Percentiles rank a stretch among this genome's conserved stretches.
phyloP scores from a whole-genome alignment of 2,797 vertebrate genomes.

The Neostethus bicornis region DNA sequence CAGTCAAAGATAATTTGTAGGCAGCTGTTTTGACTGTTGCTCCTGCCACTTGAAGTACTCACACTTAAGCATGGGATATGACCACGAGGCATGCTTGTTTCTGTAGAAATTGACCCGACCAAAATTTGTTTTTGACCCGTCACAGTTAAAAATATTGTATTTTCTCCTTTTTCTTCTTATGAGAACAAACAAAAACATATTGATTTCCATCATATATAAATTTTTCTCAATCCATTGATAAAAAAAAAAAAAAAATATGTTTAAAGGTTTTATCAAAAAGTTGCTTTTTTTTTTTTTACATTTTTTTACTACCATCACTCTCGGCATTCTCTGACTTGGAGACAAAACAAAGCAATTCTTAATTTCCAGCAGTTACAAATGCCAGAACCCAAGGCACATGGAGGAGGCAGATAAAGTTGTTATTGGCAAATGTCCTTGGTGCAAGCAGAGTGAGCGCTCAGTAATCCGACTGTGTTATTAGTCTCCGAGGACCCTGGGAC shows the following conservation, averaged over 20 bases:
- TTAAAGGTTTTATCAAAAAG: slow-evolving; percentile 62
- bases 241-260: slow-evolving; percentile 52
- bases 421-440: slow-evolving; percentile 91
- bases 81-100: slow-evolving; percentile 3
- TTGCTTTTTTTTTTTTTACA: neutral
- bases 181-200: slow-evolving; percentile 35
- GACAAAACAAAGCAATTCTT: slow-evolving; percentile 87
- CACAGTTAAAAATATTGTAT: too few relatives aligned
- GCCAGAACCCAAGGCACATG: slow-evolving; percentile 85
- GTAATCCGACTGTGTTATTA: slow-evolving; percentile 91
- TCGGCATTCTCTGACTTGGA: slow-evolving; percentile 81
- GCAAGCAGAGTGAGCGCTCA: slow-evolving; percentile 81
- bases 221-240: slow-evolving; percentile 64
- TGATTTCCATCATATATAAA: slow-evolving; percentile 36
- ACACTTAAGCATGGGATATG: neutral
- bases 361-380: slow-evolving; percentile 87
- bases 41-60: neutral
- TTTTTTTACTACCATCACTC: slow-evolving; percentile 62
- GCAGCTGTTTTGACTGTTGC: too few relatives aligned
- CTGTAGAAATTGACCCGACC: too few relatives aligned
- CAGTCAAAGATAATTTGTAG: too few relatives aligned
- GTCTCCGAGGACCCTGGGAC: slow-evolving; percentile 86
- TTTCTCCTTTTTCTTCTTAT: too few relatives aligned
- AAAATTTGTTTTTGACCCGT: too few relatives aligned
- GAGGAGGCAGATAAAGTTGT: slow-evolving; percentile 93